Evolutionary conservation across 1,140 invertebrate genomes (phyloP).

Genomic region (Apis cerana): DNA sequence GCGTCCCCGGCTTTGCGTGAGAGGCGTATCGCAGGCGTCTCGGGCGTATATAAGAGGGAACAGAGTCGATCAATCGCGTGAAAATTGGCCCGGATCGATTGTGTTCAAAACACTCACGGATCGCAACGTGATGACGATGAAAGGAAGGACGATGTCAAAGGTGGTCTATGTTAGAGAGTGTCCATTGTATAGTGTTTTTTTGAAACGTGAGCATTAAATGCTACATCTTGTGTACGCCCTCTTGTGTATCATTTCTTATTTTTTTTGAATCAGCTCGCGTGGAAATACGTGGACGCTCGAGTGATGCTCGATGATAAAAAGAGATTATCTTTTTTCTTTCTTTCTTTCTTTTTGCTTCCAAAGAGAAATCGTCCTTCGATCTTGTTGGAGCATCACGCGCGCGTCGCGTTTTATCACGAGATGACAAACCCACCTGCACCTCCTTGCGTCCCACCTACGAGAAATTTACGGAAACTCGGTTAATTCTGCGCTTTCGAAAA

Average conservation of each 20-base stretch:
- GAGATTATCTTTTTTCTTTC: background rate
- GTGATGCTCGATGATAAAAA: slow-evolving; percentile 40
- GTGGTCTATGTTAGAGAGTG: slow-evolving; percentile 81
- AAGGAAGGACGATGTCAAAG: slow-evolving; percentile 74
- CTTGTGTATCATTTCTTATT: slow-evolving; percentile 64
- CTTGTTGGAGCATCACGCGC: slow-evolving; percentile 52
- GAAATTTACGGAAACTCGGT: slow-evolving; percentile 1
- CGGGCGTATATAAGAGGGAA: slow-evolving; percentile 36
- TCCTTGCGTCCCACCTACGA: slow-evolving; percentile 22
- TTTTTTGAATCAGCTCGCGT: slow-evolving; percentile 43
- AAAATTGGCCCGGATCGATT: slow-evolving; percentile 68
- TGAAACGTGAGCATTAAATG: slow-evolving; percentile 86
- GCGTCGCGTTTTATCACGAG: slow-evolving; percentile 51
- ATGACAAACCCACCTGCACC: background rate
- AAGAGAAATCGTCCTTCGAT: slow-evolving; percentile 34
- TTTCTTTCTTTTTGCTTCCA: background rate
- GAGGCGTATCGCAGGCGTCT: slow-evolving; percentile 30
- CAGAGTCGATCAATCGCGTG: slow-evolving; percentile 70
- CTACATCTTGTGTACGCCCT: slow-evolving; percentile 83
- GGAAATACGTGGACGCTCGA: slow-evolving; percentile 44
- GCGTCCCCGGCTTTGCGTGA: slow-evolving; percentile 23
- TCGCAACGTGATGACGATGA: slow-evolving; percentile 71
- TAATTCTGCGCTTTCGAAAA: background rate
- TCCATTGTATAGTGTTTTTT: slow-evolving; percentile 85
- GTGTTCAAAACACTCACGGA: slow-evolving; percentile 73